Percentiles rank a stretch among this genome's conserved stretches.
Evolutionary conservation across 2,888 invertebrate species (phyloP).

Genomic region (Ferdinandea cuprea): DNA sequence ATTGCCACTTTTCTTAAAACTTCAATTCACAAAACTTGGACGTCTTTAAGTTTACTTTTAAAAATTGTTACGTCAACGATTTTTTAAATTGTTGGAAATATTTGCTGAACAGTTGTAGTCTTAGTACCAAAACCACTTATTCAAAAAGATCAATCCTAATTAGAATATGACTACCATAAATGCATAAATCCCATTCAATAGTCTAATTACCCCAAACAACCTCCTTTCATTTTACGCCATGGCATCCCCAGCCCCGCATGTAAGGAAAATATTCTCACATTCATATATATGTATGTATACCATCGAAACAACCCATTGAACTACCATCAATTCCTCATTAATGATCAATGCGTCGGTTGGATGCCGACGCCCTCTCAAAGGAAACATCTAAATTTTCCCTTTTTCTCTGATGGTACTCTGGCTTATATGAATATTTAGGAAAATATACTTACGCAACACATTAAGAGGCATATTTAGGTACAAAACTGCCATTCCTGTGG

Average conservation of each 20-base stretch:
- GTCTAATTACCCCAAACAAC: slow-evolving; percentile 32
- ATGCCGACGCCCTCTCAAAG: slow-evolving; percentile 35
- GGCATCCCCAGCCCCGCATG: neutral
- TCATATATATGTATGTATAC: no score
- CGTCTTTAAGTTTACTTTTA: no score
- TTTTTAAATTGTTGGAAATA: no score
- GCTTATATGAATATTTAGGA: slow-evolving; percentile 55
- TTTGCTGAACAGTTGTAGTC: no score
- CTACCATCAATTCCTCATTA: slow-evolving; percentile 59
- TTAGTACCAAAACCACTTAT: no score
- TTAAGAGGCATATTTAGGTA: slow-evolving; percentile 46
- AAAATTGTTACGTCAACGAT: no score
- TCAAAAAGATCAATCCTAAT: neutral
- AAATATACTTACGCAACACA: slow-evolving; percentile 12
- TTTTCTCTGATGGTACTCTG: neutral
- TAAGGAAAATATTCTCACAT: slow-evolving; percentile 33
- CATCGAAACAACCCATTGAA: slow-evolving; percentile 39
- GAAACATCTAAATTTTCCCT: slow-evolving; percentile 45
- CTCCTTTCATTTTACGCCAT: neutral
- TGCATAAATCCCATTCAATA: slow-evolving; percentile 30
- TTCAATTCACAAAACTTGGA: no score
- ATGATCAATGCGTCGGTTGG: slow-evolving; percentile 33
- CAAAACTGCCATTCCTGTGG: slow-evolving; percentile 58
- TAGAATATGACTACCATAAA: neutral
- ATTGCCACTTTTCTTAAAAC: no score